phyloP scores from a whole-genome alignment of 2,888 invertebrate genomes.

The Hirtodrosophila confusa region DNA sequence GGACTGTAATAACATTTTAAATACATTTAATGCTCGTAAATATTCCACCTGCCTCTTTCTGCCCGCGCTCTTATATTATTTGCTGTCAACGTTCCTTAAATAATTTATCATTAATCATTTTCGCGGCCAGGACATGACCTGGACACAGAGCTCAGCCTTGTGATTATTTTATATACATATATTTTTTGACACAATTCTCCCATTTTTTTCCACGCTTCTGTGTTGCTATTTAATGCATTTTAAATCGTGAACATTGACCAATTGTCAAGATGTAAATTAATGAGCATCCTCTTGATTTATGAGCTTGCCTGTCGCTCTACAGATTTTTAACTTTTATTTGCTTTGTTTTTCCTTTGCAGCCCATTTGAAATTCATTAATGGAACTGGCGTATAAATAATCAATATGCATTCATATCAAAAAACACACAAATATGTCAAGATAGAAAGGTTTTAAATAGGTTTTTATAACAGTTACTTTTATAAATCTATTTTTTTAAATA shows the following conservation, averaged over 20 bases:
- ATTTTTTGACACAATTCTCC: conserved; percentile 34
- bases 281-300: conserved; percentile 66
- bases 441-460: no score
- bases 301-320: conserved; percentile 29
- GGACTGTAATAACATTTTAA: conserved; percentile 66
- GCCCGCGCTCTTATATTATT: conserved; percentile 34
- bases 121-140: conserved; percentile 46
- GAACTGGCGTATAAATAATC: conserved; percentile 41
- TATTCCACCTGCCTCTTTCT: conserved; percentile 46
- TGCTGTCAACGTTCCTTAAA: conserved; percentile 70
- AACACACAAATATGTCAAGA: conserved; percentile 1
- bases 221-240: conserved; percentile 64
- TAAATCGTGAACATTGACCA: conserved; percentile 73
- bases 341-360: conserved; percentile 1
- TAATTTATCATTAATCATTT: conserved; percentile 77
- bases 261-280: conserved; percentile 74
- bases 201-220: conserved; percentile 13
- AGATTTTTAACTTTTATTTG: conserved; percentile 23
- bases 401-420: background rate
- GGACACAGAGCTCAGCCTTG: conserved; percentile 26
- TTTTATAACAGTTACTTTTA: no score
- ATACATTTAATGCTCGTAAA: conserved; percentile 71
- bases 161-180: conserved; percentile 9
- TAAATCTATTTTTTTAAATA: no score
- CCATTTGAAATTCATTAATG: conserved; percentile 36